Conservation (phyloP, 2,888 invertebrate species). For the Epistrophe eligans region DNA sequence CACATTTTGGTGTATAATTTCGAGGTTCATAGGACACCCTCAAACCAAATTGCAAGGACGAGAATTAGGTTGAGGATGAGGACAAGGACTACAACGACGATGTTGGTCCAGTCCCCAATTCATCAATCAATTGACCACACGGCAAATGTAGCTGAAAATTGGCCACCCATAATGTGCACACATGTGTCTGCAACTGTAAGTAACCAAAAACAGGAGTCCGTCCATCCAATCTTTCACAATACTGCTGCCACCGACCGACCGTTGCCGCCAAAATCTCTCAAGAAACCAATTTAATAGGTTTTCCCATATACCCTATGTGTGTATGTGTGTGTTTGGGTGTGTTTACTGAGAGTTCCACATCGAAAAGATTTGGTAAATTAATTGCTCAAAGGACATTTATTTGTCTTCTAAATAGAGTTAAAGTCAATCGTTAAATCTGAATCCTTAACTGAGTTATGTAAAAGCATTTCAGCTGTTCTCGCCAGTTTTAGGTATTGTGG, state of each 20-base stretch:
- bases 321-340: not conserved
- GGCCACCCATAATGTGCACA: conserved; percentile 72
- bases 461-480: conserved; percentile 60
- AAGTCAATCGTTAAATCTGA: conserved; percentile 47
- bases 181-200: conserved; percentile 68
- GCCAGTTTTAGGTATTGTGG: conserved; percentile 55
- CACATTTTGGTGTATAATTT: conserved; percentile 46
- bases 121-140: conserved; percentile 75
- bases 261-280: conserved; percentile 15
- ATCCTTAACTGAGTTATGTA: conserved; percentile 58
- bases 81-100: conserved; percentile 9
- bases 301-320: not conserved
- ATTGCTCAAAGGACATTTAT: conserved; percentile 51
- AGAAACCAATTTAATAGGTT: conserved; percentile 37
- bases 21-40: conserved; percentile 61
- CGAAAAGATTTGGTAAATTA: conserved; percentile 8
- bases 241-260: not conserved
- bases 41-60: conserved; percentile 1
- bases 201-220: conserved; percentile 49
- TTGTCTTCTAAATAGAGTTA: conserved; percentile 49
- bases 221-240: not conserved
- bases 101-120: conserved; percentile 55
- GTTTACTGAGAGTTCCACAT: conserved; percentile 14
- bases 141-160: conserved; percentile 76
- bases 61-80: not conserved